Percentiles rank a stretch among this genome's conserved stretches.
Evolutionary conservation across 2,888 invertebrate genomes (phyloP).

Genomic region (Fragum fragum): DNA sequence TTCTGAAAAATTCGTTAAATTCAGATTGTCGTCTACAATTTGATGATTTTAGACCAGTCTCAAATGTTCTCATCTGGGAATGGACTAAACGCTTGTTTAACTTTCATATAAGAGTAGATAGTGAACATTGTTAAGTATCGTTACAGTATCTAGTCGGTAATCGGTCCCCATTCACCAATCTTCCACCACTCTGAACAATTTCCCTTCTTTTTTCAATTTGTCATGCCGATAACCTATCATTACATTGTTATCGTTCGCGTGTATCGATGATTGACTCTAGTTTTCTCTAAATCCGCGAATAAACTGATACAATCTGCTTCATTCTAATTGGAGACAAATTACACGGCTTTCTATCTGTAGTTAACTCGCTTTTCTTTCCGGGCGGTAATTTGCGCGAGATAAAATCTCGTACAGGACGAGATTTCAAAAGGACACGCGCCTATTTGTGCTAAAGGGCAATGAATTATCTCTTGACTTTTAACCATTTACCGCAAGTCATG

Average conservation of each 20-base stretch:
- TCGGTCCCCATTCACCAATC: background rate
- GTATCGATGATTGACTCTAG: constrained; percentile 61
- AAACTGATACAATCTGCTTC: constrained; percentile 64
- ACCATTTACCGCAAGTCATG: constrained; percentile 2
- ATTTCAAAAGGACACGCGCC: constrained; percentile 66
- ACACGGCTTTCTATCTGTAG: constrained; percentile 62
- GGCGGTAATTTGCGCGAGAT: constrained; percentile 60
- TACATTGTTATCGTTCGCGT: constrained; percentile 58
- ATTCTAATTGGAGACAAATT: constrained; percentile 65
- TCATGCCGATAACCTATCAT: constrained; percentile 46
- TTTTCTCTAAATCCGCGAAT: constrained; percentile 43
- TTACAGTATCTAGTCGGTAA: background rate
- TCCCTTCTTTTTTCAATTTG: constrained; percentile 17
- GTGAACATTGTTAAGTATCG: background rate
- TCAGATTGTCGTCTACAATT: too few species aligned
- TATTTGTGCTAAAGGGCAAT: constrained; percentile 59
- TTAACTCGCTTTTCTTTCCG: constrained; percentile 54
- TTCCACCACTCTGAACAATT: constrained; percentile 21
- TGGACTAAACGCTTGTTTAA: too few species aligned
- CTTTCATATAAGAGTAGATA: too few species aligned
- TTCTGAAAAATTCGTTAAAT: too few species aligned
- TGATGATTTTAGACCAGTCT: too few species aligned
- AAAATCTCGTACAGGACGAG: constrained; percentile 65
- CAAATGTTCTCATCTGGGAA: too few species aligned
- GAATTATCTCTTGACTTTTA: constrained; percentile 51